A percentile compares a stretch with the other conserved stretches of the same genome.
phyloP scores from a whole-genome alignment of 2,888 invertebrate genomes.

The Hetaerina titia region DNA sequence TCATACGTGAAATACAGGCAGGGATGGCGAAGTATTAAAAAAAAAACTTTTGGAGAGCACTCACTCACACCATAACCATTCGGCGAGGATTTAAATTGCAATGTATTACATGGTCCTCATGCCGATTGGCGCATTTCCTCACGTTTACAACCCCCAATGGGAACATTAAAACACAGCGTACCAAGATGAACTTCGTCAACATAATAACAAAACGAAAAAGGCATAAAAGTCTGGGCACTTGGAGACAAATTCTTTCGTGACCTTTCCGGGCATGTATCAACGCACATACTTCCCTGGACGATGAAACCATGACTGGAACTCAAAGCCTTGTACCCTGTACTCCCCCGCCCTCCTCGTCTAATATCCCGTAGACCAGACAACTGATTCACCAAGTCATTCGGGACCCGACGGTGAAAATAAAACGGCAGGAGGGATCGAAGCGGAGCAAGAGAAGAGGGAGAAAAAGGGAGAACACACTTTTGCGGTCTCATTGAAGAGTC shows the following conservation, averaged over 20 bases:
- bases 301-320: not conserved
- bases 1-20: too few relatives aligned
- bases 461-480: not conserved
- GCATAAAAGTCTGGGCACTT: not conserved
- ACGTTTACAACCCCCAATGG: not conserved
- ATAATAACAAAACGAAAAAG: not conserved
- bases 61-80: not conserved
- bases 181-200: not conserved
- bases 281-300: not conserved
- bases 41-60: too few relatives aligned
- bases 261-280: not conserved
- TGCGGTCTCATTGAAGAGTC: slow-evolving; percentile 49
- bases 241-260: not conserved
- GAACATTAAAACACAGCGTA: not conserved
- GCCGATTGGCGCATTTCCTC: not conserved
- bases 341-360: not conserved
- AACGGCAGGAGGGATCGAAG: not conserved
- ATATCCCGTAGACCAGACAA: not conserved
- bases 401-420: slow-evolving; percentile 23
- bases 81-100: not conserved
- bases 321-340: not conserved
- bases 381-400: not conserved
- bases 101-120: not conserved
- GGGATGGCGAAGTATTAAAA: too few relatives aligned
- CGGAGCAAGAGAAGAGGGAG: not conserved